These are phyloP conservation scores for Caloenas nicobarica DNA, from an alignment of 2,113 vertebrate species.

Conservation along the genomic window DNA sequence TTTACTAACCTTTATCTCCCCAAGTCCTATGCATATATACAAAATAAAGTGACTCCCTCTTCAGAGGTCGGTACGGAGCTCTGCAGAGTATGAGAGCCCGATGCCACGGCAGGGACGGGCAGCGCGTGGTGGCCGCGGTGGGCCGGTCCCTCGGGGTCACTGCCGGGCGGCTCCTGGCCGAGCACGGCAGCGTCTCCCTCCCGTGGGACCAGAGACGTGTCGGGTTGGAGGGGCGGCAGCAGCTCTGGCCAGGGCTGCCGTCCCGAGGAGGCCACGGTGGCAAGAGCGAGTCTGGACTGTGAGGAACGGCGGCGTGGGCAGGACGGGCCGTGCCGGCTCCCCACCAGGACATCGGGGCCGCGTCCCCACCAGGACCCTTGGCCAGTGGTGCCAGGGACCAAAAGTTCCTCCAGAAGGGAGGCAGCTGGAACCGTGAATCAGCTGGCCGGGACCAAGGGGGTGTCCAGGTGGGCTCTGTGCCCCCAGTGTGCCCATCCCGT, in stretches of 20 bases:
- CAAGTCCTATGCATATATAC: not conserved
- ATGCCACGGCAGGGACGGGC: not conserved
- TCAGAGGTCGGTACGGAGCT: not conserved
- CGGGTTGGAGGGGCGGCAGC: not conserved
- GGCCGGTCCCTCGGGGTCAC: too few relatives aligned
- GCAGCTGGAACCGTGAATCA: too few relatives aligned
- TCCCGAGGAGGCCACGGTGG: too few relatives aligned
- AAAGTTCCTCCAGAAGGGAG: too few relatives aligned
- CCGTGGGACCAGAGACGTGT: not conserved
- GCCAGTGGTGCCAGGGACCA: too few relatives aligned
- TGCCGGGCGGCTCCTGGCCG: not conserved
- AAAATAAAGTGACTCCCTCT: not conserved
- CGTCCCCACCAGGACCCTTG: too few relatives aligned
- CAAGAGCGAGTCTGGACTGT: too few relatives aligned
- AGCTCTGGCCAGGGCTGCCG: accelerated
- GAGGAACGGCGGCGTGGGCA: too few relatives aligned
- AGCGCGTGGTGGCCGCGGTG: too few relatives aligned
- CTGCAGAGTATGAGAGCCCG: not conserved
- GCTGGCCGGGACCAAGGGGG: not conserved
- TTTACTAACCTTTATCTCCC: not conserved
- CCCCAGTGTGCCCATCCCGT: accelerated
- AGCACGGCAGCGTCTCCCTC: not conserved
- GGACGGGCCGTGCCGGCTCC: too few relatives aligned
- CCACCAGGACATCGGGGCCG: too few relatives aligned
- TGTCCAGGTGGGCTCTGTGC: not conserved